phyloP scores from a whole-genome alignment of 2,888 invertebrate genomes.

The Calliscelio sp. region DNA sequence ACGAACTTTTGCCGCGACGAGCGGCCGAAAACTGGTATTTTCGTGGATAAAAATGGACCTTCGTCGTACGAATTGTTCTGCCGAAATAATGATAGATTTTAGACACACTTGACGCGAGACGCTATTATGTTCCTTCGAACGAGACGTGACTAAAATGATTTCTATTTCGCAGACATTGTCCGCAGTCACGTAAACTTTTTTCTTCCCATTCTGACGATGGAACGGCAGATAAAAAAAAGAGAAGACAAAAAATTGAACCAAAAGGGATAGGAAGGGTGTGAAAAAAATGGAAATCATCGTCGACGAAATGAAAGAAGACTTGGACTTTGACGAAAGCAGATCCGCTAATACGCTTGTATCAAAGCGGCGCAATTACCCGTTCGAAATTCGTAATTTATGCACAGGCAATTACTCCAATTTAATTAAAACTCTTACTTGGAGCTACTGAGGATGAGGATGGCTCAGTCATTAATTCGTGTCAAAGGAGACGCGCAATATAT shows the following conservation, averaged over 20 bases:
- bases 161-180: conserved; percentile 1
- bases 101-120: conserved; percentile 33
- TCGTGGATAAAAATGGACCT: neutral
- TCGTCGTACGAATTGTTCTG: neutral
- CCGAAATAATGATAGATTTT: conserved; percentile 52
- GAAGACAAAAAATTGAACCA: conserved; percentile 5
- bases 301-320: conserved; percentile 19
- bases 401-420: conserved; percentile 78
- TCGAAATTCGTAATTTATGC: conserved; percentile 75
- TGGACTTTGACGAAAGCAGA: conserved; percentile 34
- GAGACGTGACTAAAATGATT: conserved; percentile 56
- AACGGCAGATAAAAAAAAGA: neutral
- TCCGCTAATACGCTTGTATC: conserved; percentile 67
- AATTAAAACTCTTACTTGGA: conserved; percentile 78
- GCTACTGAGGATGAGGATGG: conserved; percentile 37
- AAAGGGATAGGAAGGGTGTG: neutral
- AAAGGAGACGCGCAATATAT: conserved; percentile 69
- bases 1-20: neutral
- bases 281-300: conserved; percentile 23
- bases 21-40: neutral
- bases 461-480: conserved; percentile 77
- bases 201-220: too few species aligned
- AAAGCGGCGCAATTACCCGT: conserved; percentile 74
- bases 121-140: conserved; percentile 37
- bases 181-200: conserved; percentile 48